These are phyloP conservation scores for Zoanthus sansibaricus DNA, from an alignment of 92 coral and sea anemone species.

Conservation along the genomic window DNA sequence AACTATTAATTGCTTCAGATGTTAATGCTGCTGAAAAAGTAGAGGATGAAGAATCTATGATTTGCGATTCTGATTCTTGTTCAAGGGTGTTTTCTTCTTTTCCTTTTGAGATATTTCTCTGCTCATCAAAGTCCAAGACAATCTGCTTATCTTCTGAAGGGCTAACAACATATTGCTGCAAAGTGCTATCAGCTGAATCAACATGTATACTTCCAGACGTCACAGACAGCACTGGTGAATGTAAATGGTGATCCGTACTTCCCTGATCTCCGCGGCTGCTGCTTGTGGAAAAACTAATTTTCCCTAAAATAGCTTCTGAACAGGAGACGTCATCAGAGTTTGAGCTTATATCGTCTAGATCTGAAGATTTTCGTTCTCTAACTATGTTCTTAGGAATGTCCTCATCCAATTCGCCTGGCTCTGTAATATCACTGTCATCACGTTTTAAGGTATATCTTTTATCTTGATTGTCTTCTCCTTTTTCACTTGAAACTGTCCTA, in stretches of 20 bases:
- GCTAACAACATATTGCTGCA: background rate
- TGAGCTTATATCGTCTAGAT: background rate
- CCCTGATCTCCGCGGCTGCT: background rate
- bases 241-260: background rate
- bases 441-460: background rate
- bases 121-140: background rate
- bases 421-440: slow-evolving; percentile 17
- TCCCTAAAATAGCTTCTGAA: background rate
- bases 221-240: background rate
- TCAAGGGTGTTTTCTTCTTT: background rate
- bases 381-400: background rate
- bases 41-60: slow-evolving; percentile 17
- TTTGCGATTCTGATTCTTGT: slow-evolving; percentile 3
- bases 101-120: background rate
- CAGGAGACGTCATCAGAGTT: slow-evolving; percentile 22
- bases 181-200: slow-evolving; percentile 33
- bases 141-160: background rate
- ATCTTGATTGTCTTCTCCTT: background rate
- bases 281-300: background rate
- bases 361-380: background rate
- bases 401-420: background rate
- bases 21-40: background rate
- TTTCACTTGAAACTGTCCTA: background rate
- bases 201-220: background rate
- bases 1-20: slow-evolving; percentile 14